phyloP scores from a whole-genome alignment of 2,888 invertebrate species.

The Ormyrus nitidulus region DNA sequence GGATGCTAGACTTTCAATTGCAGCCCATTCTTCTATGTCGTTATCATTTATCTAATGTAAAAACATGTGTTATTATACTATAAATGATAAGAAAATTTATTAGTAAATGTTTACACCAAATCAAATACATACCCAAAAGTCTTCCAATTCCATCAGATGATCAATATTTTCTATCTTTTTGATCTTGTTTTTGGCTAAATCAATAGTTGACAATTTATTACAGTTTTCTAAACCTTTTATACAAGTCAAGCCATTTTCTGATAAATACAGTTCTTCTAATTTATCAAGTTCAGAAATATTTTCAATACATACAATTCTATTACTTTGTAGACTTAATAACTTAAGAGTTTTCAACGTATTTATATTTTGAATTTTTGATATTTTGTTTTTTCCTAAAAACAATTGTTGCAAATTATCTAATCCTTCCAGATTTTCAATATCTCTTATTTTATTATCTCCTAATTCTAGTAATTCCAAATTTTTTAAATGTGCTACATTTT shows the following conservation, averaged over 20 bases:
- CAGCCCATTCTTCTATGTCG: slow-evolving; percentile 88
- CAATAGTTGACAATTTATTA: slow-evolving; percentile 87
- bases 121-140: slow-evolving; percentile 90
- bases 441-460: slow-evolving; percentile 95
- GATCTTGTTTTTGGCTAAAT: slow-evolving; percentile 92
- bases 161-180: slow-evolving; percentile 86
- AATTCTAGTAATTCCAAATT: slow-evolving; percentile 91
- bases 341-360: slow-evolving; percentile 84
- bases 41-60: slow-evolving; percentile 91
- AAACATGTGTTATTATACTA: slow-evolving; percentile 8
- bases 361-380: slow-evolving; percentile 89
- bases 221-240: slow-evolving; percentile 88
- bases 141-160: slow-evolving; percentile 88
- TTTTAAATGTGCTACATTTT: slow-evolving; percentile 88
- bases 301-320: slow-evolving; percentile 91
- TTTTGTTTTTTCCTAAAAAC: slow-evolving; percentile 97
- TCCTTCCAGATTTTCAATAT: slow-evolving; percentile 90
- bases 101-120: slow-evolving; percentile 18
- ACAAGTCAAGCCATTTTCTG: slow-evolving; percentile 91
- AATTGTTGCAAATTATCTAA: slow-evolving; percentile 86
- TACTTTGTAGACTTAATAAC: slow-evolving; percentile 92
- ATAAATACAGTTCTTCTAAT: slow-evolving; percentile 92
- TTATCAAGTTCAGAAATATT: slow-evolving; percentile 85
- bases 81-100: neutral
- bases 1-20: slow-evolving; percentile 83